Percentiles rank a stretch among this genome's conserved stretches.
Evolutionary conservation across 2,888 invertebrate genomes (phyloP).

Genomic region (Limenitis camilla): DNA sequence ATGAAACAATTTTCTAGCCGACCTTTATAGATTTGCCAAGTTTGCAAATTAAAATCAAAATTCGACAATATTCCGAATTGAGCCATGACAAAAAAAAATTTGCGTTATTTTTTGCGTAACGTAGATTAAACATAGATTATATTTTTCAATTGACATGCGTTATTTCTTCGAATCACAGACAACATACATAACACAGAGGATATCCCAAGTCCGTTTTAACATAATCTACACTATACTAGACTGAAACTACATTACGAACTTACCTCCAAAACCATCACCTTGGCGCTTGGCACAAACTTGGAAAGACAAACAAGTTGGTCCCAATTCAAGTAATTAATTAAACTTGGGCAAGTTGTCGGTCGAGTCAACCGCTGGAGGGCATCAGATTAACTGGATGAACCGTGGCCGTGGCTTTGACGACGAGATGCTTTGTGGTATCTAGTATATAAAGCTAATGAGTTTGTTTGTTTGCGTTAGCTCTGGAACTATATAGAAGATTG

Average conservation of each 20-base stretch:
- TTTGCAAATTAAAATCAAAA: too few relatives aligned
- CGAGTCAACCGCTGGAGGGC: constrained; percentile 10
- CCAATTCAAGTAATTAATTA: constrained; percentile 29
- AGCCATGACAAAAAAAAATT: too few relatives aligned
- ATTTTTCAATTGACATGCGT: too few relatives aligned
- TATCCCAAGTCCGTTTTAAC: too few relatives aligned
- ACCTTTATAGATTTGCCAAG: too few relatives aligned
- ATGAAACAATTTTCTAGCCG: too few relatives aligned
- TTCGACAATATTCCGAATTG: too few relatives aligned
- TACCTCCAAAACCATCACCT: neutral
- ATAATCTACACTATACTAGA: neutral
- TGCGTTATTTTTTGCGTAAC: too few relatives aligned
- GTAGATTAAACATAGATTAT: too few relatives aligned
- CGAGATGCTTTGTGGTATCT: constrained; percentile 1
- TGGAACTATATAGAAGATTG: too few relatives aligned
- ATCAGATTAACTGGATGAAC: constrained; percentile 9
- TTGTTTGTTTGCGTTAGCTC: neutral
- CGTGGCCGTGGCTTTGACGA: constrained; percentile 4
- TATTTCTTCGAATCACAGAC: too few relatives aligned
- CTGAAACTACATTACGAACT: neutral
- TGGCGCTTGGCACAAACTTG: constrained; percentile 2
- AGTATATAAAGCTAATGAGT: neutral
- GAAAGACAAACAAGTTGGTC: constrained; percentile 21
- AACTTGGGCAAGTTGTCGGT: constrained; percentile 26
- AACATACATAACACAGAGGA: too few relatives aligned